These are phyloP conservation scores for Papilio protenor DNA, from an alignment of 2,888 invertebrate species.

Conservation along the genomic window DNA sequence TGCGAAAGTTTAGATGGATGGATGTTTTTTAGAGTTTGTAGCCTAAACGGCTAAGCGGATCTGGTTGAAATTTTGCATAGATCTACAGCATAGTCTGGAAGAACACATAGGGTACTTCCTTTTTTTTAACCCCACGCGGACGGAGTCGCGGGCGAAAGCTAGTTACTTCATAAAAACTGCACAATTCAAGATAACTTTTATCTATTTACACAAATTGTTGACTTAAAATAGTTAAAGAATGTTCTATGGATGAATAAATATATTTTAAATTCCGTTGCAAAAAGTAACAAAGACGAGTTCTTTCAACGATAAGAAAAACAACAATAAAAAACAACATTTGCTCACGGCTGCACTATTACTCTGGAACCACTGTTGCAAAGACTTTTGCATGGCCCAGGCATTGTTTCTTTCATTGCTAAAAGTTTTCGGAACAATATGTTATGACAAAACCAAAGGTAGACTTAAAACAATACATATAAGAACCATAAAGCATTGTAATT, in stretches of 20 bases:
- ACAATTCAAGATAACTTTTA: background rate
- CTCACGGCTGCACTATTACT: conserved; percentile 15
- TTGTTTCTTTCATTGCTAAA: conserved; percentile 30
- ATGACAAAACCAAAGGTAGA: conserved; percentile 5
- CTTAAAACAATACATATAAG: background rate
- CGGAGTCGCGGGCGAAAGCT: no score
- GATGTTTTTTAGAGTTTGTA: no score
- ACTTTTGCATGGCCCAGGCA: conserved; percentile 1
- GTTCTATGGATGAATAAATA: background rate
- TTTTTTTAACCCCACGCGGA: no score
- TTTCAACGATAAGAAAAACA: conserved; percentile 5
- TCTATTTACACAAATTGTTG: background rate
- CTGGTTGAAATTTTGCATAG: no score
- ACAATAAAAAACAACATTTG: conserved; percentile 16
- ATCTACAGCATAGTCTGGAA: no score
- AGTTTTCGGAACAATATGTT: conserved; percentile 25
- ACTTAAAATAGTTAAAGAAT: background rate
- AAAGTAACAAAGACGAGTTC: background rate
- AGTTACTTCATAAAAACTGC: background rate
- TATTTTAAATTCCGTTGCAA: background rate
- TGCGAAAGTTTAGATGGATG: no score
- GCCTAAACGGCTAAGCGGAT: no score
- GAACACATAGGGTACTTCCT: no score
- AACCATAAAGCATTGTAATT: background rate
- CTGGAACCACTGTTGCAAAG: conserved; percentile 12